Base-by-base conservation (phyloP, 2,888 invertebrate species). In the Heliothis peltigera region DNA sequence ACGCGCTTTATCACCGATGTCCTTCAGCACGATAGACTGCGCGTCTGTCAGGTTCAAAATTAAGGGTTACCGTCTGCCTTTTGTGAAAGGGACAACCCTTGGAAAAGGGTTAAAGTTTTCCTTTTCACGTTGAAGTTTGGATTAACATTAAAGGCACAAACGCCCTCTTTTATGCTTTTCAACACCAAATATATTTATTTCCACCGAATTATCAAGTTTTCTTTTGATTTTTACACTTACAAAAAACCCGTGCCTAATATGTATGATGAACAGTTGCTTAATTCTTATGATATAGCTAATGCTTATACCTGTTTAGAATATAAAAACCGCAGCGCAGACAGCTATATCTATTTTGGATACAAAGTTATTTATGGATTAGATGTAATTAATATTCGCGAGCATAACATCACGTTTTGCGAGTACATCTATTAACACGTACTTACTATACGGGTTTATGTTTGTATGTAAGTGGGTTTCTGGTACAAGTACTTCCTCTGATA, bases 381-480 rank as follows among this genome's bases (percentile, higher is more conserved):
- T 21, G 28, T 49, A 63, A 74, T 77, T 77, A 80, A 69, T 55
- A 79, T 80, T 80, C 56, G 51, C 61, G 57, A 19, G 8, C 55
- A 70, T 64, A 64, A 25, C 64, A 28, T 43, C 57, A 77, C 53
- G 63, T 35, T 58, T 61, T 44, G 17, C 28, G 35, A 12, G 39
- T 51, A 44, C 2, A 12, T 28, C 15, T 59, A 64, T 51, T 44
- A 47, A 12, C 66, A 64, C 70, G 65, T 62, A 8, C 70, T 59
- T 62, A 10, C 22, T 39, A 28, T 62, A 46, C 52, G 44, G 39
- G 19, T 17, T 55, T 32, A 55, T 49, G 60, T 56, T 52, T 15
- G 70, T 21, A 73, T 15, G 70, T 21, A 73, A 69, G 55, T 79
- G 75, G 79, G 81, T 78, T 64, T 67, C 49, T 72, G 28, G 46